Base-by-base conservation (phyloP, 2,797 vertebrate species). In the Enteromius mattozi region DNA sequence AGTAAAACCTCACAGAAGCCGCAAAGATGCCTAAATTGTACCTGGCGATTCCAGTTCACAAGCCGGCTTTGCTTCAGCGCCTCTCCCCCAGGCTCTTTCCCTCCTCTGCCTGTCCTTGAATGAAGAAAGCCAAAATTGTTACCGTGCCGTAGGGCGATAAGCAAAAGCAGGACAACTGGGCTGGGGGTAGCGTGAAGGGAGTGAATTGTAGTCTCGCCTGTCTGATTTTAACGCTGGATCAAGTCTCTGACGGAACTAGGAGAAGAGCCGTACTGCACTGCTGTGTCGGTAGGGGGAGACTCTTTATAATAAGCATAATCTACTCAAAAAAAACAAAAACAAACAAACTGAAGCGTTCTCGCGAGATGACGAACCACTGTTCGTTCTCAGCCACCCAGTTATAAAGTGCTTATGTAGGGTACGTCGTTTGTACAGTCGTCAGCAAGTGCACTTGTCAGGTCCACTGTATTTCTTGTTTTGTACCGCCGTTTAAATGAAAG, bases 221-320 rank as follows among this genome's bases (percentile, higher is more conserved):
- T 82, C 86, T 81, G 80, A 83, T 75, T 68, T 78, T 27, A 85
- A 78, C 70, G 80, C 80, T 84, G 70, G 80, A 85, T 83, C 68
- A 78, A 79, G 68, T 56, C 35, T 30, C 51, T 78, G 77, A 68
- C 80, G 49, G 24, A 78, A 80, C 42, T 65, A 69, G 80, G 66
- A 37, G 75, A 79, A 49, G 12, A 81, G 74, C 9, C 69, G 86
- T 49, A 69, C 51, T 87, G 82, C 87, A 63, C 59, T 75, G 70
- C 66, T 87, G 59, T 56, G 78, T 84, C 81, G 84, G 79, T 80
- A 88, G 90, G 84, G 87, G 87, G 89, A 87, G 88, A 89, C 87
- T 89, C 84, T 40, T 83, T 81, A 87, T 89, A 84, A 88, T 85
- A 88, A 89, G 86, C 79, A 77, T 30, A 47, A 68, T 80, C 37